Evolutionary conservation across 1,140 invertebrate genomes (phyloP), one percentile per base, ranked within the genome.

Genomic region (Harpegnathos saltator): DNA sequence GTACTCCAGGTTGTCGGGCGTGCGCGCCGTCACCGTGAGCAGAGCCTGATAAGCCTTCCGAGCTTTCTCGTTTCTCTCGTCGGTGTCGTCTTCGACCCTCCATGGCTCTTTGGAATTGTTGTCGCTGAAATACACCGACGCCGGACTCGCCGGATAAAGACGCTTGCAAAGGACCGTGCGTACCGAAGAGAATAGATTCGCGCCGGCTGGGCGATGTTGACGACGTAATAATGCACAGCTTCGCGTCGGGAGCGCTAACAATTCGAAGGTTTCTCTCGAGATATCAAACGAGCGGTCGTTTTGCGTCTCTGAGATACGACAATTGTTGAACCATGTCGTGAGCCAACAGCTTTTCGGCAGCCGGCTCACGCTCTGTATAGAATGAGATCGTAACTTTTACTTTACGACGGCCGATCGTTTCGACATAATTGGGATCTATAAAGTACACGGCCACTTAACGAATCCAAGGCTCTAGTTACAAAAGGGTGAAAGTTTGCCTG

Each of bases 21-120:
- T 97, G 50, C 96, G 91, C 9, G 97, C 95, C 0, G 98, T 99
- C n/a, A 99, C 97, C 0, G 97, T 99, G 63, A 99, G 95, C 66
- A 99, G 94, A 0, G 98, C 97, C 83, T 97, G 97, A 94, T 98
- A 99, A 0, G 98, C 98, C 90, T 97, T 96, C 91, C 96, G 96
- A 0, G 98, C 98, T 84, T 97, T 95, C 85, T 97, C 95, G 92
- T 99, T 99, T 56, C 96, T 95, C 78, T 97, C 97, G 0, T 95
- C 94, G 0, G 96, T 97, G 91, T 99, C 98, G 44, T 96, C 95
- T 84, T 96, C 95, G 72, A 97, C 95, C 88, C 96, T 96, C 99
- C 99, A 99, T 0, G 98, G 98, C 84, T 96, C 95, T 48, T 93
- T 91, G 38, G 93, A 93, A 83, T 93, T 92, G 72, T 92, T 92